Base-by-base conservation (phyloP, 2,797 vertebrate genomes). In the Gymnoscopelus braueri region DNA sequence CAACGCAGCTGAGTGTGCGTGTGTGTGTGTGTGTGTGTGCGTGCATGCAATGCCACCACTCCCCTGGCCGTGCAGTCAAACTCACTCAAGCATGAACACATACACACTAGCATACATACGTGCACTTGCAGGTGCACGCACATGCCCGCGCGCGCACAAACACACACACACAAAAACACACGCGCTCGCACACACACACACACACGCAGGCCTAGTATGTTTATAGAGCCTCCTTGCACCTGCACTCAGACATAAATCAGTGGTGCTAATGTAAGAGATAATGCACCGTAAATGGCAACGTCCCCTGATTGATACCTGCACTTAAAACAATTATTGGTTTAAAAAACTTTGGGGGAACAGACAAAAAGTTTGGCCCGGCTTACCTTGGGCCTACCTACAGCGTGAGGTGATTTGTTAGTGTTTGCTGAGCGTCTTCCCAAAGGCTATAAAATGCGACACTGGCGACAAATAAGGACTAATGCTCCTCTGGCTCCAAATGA, bases 211-310 rank as follows among this genome's bases (percentile, higher is more conserved):
- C 19, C 19, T 1, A 19, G 74, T 53, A 76, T 87, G 84, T 90
- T 92, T 89, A 91, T 29, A 74, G 76, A 80, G 83, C 75, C 69
- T 81, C 78, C 19, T 19, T 19, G 19, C 86, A 87, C 83, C 77
- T 70, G 84, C 84, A 84, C 85, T 86, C 84, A 60, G 81, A 84
- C 84, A 92, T 92, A 90, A 93, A 88, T 93, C 90, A 91, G 67
- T 63, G 19, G 82, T 65, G 84, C 89, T 92, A 93, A 92, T 92
- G 89, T 85, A 86, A 84, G 88, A 81, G 89, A 91, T 93, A 93
- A 94, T 94, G 90, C 86, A 90, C 90, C 85, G 87, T 92, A 94
- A 94, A 93, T 90, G 90, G 87, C 92, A 89, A 85, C 54, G 47
- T 75, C 80, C 80, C 80, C 72, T 92, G 92, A 94, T 93, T 92